Evolutionary conservation across 2,888 invertebrate genomes (phyloP).

Genomic region (Diaprepes abbreviatus): DNA sequence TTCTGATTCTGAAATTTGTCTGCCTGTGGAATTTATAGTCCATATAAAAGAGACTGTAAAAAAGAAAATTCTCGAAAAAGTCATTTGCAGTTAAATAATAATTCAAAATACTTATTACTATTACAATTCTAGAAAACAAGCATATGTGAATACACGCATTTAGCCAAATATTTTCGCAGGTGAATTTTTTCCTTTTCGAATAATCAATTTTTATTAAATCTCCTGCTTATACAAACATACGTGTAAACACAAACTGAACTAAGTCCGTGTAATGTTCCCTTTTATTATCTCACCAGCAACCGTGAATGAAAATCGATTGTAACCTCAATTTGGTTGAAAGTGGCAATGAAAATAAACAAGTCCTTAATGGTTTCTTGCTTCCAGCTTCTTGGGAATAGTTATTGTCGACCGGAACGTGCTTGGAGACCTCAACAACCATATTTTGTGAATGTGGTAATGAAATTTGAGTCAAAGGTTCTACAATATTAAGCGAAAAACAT

Average conservation of each 20-base stretch:
- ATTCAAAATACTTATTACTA: too few species aligned
- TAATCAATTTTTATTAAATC: too few species aligned
- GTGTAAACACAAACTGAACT: not conserved
- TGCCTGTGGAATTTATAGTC: too few species aligned
- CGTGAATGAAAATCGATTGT: conserved; percentile 14
- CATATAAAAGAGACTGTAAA: too few species aligned
- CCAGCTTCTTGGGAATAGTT: conserved; percentile 28
- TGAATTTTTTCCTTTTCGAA: too few species aligned
- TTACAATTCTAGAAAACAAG: too few species aligned
- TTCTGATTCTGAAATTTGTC: too few species aligned
- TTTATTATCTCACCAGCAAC: conserved; percentile 6
- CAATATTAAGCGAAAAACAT: not conserved
- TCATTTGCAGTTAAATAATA: too few species aligned
- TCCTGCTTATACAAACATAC: too few species aligned
- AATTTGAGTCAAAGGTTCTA: conserved; percentile 1
- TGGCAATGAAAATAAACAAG: conserved; percentile 40
- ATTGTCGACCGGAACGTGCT: conserved; percentile 24
- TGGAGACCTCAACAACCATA: conserved; percentile 9
- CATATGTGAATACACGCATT: too few species aligned
- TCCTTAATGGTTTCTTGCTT: conserved; percentile 32
- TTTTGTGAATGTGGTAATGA: conserved; percentile 14
- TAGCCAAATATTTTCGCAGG: too few species aligned
- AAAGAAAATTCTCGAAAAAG: too few species aligned
- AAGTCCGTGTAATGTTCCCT: conserved; percentile 4
- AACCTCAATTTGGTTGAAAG: conserved; percentile 33